Base-by-base conservation (phyloP, 2,888 invertebrate species). In the Malacosoma neustria region DNA sequence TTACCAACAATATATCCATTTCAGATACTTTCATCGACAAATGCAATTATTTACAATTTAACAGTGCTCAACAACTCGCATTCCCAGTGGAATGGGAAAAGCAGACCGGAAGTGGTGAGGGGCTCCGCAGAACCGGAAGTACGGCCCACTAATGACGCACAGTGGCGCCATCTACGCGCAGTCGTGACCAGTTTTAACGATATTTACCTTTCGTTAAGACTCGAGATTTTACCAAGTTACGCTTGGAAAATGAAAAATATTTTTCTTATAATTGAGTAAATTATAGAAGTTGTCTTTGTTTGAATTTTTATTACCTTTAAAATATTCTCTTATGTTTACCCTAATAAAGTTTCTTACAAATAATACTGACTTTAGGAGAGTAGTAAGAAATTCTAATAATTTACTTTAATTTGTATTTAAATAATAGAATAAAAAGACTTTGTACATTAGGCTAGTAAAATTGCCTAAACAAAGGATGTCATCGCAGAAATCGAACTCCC, bases 81-180 rank as follows among this genome's bases (percentile, higher is more conserved):
- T 22, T 22, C 2, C 22, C 22, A 22, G 22, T 7, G 22, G 3
- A 22, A 9, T 22, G 5, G 22, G 9, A 9, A 22, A 22, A 9
- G 22, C 22, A 22, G 22, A 22, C 22, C 22, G 22, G 22, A 22
- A 22, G 22, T 9, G 22, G 22, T 22, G 22, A 7, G 22, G 22
- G 46, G 43, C 36, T 49, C 43, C 46, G 50, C 61, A 67, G 71
- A 67, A 57, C 37, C 58, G 64, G 67, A 64, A 56, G 60, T 59
- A 61, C 60, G 61, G 57, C 61, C 62, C 64, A 59, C 67, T 71
- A 72, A 72, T 69, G 70, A 68, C 62, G 64, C 51, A 53, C 57
- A 48, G 52, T 57, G 60, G 61, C 61, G 65, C 62, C 68, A 64
- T 61, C 71, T 69, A 63, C 51, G 49, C 47, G 54, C 48, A 42